Evolutionary conservation across 2,113 vertebrate genomes (phyloP).

Genomic region (Ciconia boyciana): DNA sequence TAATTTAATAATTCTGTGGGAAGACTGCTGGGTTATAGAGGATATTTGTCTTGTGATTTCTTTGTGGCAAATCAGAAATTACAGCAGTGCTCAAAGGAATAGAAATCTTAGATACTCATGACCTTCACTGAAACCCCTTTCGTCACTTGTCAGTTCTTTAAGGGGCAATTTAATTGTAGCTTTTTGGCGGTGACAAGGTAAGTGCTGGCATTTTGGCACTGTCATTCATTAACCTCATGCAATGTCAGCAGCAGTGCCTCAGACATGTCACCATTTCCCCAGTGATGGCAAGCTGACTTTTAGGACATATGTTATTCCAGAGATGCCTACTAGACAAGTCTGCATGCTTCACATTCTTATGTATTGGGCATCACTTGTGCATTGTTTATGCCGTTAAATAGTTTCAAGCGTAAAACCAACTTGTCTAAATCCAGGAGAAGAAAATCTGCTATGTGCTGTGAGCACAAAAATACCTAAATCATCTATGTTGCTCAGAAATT

Average conservation of each 20-base stretch:
- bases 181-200: conserved; percentile 75
- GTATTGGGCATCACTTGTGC: neutral
- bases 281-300: conserved; percentile 49
- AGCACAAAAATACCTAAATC: neutral
- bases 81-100: conserved; percentile 77
- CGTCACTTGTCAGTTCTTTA: conserved; percentile 78
- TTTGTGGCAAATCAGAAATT: conserved; percentile 75
- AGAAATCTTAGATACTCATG: conserved; percentile 77
- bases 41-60: conserved; percentile 77
- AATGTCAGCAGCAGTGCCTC: conserved; percentile 65
- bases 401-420: neutral
- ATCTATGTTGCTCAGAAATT: neutral
- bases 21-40: conserved; percentile 69
- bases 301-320: conserved; percentile 27
- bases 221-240: conserved; percentile 72
- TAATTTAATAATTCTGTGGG: conserved; percentile 75
- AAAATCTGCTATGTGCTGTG: neutral
- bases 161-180: conserved; percentile 75
- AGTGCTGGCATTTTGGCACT: conserved; percentile 75
- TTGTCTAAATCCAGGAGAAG: neutral
- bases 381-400: neutral
- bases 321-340: conserved; percentile 26
- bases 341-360: conserved; percentile 26
- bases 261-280: conserved; percentile 62
- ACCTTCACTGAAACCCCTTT: conserved; percentile 85